Evolutionary conservation across 2,888 invertebrate genomes (phyloP).

Genomic region (Oxystoma pomonae): DNA sequence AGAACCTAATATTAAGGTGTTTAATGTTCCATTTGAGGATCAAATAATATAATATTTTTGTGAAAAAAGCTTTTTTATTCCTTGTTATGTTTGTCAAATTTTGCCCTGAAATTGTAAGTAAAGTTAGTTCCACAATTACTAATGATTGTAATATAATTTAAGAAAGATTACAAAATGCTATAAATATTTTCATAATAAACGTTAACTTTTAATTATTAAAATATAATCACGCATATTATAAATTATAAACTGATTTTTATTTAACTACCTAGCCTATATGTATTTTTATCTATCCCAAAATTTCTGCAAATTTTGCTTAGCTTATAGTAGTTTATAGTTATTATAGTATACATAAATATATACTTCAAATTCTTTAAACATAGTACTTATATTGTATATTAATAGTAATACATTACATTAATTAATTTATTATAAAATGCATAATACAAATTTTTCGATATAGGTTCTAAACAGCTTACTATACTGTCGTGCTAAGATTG

Average conservation of each 20-base stretch:
- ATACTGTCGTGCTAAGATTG: conserved; percentile 26
- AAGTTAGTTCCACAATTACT: conserved; percentile 43
- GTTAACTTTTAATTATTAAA: conserved; percentile 44
- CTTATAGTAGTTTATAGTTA: conserved; percentile 25
- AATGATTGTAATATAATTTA: conserved; percentile 46
- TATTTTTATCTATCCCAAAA: conserved; percentile 27
- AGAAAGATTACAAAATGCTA: conserved; percentile 45
- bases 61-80: conserved; percentile 42
- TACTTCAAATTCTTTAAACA: conserved; percentile 23
- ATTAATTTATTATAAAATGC: conserved; percentile 25
- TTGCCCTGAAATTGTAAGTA: conserved; percentile 39
- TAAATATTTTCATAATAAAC: conserved; percentile 49
- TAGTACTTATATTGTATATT: conserved; percentile 25
- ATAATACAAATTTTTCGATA: conserved; percentile 19
- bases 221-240: conserved; percentile 47
- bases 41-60: conserved; percentile 42
- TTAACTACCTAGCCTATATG: conserved; percentile 32
- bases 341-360: conserved; percentile 23
- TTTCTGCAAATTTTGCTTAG: conserved; percentile 26
- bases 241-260: conserved; percentile 38
- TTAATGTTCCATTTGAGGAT: conserved; percentile 43
- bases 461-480: conserved; percentile 25
- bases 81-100: conserved; percentile 39
- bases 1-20: conserved; percentile 39
- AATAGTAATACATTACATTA: conserved; percentile 20